Conservation (phyloP, 2,888 invertebrate genomes). For the Folsomia candida region DNA sequence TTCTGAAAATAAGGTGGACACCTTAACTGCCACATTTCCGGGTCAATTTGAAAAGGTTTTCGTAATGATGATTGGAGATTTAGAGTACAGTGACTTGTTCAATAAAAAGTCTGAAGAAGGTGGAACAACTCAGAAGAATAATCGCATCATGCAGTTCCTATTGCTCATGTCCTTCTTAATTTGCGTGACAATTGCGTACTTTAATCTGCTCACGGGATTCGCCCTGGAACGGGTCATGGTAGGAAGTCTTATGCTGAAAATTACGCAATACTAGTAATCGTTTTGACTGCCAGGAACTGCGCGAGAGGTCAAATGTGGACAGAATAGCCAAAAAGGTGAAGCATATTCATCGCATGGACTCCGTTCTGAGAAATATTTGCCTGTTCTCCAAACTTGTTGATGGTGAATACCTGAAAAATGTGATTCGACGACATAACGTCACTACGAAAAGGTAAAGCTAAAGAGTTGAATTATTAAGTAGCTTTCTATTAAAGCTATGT, state of each 20-base stretch:
- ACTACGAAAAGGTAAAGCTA: too few relatives aligned
- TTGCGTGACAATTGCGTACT: constrained; percentile 27
- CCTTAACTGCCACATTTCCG: not conserved
- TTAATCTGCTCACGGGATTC: constrained; percentile 31
- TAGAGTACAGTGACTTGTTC: constrained; percentile 33
- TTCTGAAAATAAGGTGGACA: not conserved
- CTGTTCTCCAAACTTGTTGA: too few relatives aligned
- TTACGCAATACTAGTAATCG: too few relatives aligned
- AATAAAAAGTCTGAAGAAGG: constrained; percentile 21
- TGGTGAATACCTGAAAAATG: too few relatives aligned
- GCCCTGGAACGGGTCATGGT: constrained; percentile 34
- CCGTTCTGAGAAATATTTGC: too few relatives aligned
- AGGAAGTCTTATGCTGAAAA: not conserved
- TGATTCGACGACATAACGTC: too few relatives aligned
- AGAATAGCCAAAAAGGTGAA: too few relatives aligned
- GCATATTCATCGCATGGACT: too few relatives aligned
- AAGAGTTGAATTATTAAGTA: too few relatives aligned
- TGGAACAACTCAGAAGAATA: not conserved
- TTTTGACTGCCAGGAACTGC: too few relatives aligned
- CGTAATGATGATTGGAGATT: constrained; percentile 29
- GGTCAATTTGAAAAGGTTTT: not conserved
- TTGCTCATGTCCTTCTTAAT: constrained; percentile 32
- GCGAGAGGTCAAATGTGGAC: too few relatives aligned
- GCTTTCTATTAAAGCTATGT: too few relatives aligned
- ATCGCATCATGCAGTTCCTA: constrained; percentile 21